Evolutionary conservation across 1,140 invertebrate genomes (phyloP).

Genomic region (Cepaea nemoralis): DNA sequence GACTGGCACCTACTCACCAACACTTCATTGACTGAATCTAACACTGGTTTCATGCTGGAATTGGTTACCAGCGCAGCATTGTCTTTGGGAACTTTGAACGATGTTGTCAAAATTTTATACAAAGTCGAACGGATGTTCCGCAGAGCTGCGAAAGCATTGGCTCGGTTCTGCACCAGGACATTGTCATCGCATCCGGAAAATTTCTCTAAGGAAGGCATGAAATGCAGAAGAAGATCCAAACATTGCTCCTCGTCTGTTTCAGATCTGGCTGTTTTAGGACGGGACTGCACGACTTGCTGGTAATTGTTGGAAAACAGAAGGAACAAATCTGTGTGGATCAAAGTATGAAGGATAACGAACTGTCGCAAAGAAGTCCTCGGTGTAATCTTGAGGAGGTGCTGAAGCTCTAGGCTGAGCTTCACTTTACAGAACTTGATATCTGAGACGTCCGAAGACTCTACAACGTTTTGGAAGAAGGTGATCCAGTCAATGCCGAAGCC

Average conservation of each 20-base stretch:
- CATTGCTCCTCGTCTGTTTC: constrained; percentile 43
- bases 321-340: constrained; percentile 48
- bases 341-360: constrained; percentile 50
- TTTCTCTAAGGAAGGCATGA: constrained; percentile 44
- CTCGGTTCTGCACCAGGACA: constrained; percentile 1
- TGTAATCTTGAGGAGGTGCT: constrained; percentile 47
- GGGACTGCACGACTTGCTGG: background rate
- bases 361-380: constrained; percentile 41
- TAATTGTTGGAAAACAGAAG: constrained; percentile 29
- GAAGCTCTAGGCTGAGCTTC: constrained; percentile 39
- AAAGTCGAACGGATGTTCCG: constrained; percentile 34
- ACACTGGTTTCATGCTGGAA: constrained; percentile 39
- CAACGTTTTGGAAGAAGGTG: constrained; percentile 41
- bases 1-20: constrained; percentile 12
- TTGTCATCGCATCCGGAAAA: constrained; percentile 38
- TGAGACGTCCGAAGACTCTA: constrained; percentile 29
- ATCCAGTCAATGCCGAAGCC: constrained; percentile 49
- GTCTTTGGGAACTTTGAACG: constrained; percentile 33
- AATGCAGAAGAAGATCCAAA: constrained; percentile 41
- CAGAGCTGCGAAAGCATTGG: constrained; percentile 27
- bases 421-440: constrained; percentile 45
- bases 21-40: constrained; percentile 9
- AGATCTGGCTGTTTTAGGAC: background rate
- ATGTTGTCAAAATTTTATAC: constrained; percentile 35
- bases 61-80: constrained; percentile 45